These are phyloP conservation scores for Helicolenus hilgendorfi DNA, from an alignment of 2,797 vertebrate species.

Conservation along the genomic window DNA sequence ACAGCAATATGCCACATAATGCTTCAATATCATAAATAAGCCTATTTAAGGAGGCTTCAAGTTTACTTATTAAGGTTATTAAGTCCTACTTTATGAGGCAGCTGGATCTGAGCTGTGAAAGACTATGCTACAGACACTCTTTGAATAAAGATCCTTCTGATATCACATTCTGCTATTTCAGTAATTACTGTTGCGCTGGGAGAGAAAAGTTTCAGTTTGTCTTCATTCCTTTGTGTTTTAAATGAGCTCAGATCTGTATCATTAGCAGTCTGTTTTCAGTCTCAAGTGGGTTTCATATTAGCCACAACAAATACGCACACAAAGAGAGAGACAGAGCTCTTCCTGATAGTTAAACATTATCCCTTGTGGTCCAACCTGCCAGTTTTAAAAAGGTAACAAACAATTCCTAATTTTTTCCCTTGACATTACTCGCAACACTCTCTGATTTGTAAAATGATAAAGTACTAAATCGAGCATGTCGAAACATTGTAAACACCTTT, in stretches of 20 bases:
- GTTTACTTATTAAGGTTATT: background rate
- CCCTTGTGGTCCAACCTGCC: slow-evolving; percentile 3
- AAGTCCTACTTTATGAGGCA: background rate
- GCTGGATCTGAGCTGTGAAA: background rate
- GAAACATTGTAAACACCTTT: background rate
- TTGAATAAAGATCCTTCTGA: background rate
- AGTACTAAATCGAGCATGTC: background rate
- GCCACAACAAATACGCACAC: slow-evolving; percentile 10
- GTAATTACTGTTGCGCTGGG: background rate
- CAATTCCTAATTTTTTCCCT: background rate
- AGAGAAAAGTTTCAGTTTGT: background rate
- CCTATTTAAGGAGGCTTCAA: background rate
- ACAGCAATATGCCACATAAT: background rate
- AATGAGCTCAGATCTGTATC: slow-evolving; percentile 12
- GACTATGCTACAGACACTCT: background rate
- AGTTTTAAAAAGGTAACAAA: background rate
- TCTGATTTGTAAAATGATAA: background rate
- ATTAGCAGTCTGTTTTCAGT: slow-evolving; percentile 32
- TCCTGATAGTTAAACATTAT: slow-evolving; percentile 21
- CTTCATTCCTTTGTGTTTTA: slow-evolving; percentile 25
- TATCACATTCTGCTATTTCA: background rate
- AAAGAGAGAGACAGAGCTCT: background rate
- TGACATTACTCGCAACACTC: background rate
- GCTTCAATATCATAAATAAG: background rate
- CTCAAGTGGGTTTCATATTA: slow-evolving; percentile 12